Evolutionary conservation across 2,888 invertebrate species (phyloP), one percentile per base, ranked within the genome.

Genomic region (Amiota minor): DNA sequence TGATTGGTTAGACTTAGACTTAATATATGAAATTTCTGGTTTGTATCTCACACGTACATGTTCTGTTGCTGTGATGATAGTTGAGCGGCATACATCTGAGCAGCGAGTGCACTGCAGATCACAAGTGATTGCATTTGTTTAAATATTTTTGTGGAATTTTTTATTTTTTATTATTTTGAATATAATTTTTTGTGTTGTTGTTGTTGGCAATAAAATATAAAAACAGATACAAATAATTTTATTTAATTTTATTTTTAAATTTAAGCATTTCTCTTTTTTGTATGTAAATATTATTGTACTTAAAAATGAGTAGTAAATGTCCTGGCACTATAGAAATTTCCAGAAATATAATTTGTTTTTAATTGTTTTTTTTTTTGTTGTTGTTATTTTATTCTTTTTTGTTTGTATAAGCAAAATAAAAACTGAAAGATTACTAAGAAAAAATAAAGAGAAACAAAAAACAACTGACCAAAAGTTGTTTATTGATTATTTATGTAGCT

Each of bases 71-170:
- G 96, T 92, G 95, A 94, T 91, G 95, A 95, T 91, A 95, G 94
- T 93, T 96, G 96, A 92, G 93, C 94, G 91, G 95, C 96, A 93
- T 95, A 95, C 96, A 96, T 96, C 95, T 96, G 96, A 93, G 96
- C 95, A 94, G 96, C 96, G 93, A 96, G 96, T 94, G 96, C 96
- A 95, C 96, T 96, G 95, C 85, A 84, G 59, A 35, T 35, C 35
- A 35, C 35, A 35, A 6, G 35, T 35, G 35, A 35, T 35, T 35
- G 2, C 35, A 35, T 6, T 35, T 35, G 35, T 35, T 35, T 35
- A 35, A 35, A 6, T 35, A 35, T 35, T 35, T 35, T 35, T n/a
- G n/a, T n/a, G n/a, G 35, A 35, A 35, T 35, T 35, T 35, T 35
- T 35, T 35, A 35, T 35, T 35, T 35, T 6, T 35, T 35, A 4